A percentile compares a stretch with the other conserved stretches of the same genome.
These are phyloP conservation scores for Octomys mimax DNA, from an alignment of 2,797 vertebrate genomes.

Conservation along the genomic window DNA sequence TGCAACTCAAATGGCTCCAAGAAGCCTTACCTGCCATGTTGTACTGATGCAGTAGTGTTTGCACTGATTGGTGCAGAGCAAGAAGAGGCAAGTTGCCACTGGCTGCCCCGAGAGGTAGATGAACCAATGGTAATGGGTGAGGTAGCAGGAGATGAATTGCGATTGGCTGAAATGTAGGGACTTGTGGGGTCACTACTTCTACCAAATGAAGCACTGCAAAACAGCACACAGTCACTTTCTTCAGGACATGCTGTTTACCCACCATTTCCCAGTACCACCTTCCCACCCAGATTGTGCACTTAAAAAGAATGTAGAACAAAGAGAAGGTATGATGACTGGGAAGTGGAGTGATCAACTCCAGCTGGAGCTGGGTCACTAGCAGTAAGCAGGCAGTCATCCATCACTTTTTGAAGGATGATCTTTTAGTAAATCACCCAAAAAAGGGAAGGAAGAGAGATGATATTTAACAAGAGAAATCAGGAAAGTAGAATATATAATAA, in stretches of 20 bases:
- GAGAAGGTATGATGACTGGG: conserved; percentile 7
- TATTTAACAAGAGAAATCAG: not conserved
- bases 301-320: conserved; percentile 25
- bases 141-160: conserved; percentile 89
- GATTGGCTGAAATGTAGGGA: conserved; percentile 90
- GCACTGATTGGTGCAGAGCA: conserved; percentile 85
- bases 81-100: conserved; percentile 88
- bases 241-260: conserved; percentile 79
- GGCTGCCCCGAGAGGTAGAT: conserved; percentile 87
- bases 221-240: conserved; percentile 88
- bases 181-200: conserved; percentile 90
- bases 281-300: conserved; percentile 63
- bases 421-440: conserved; percentile 44
- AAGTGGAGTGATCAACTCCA: conserved; percentile 33
- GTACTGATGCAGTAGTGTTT: conserved; percentile 83
- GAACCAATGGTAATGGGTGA: conserved; percentile 89
- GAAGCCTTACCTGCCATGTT: conserved; percentile 87
- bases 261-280: conserved; percentile 64
- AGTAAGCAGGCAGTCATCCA: conserved; percentile 60
- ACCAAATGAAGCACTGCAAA: conserved; percentile 91
- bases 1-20: conserved; percentile 54
- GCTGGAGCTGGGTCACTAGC: not conserved
- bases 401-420: conserved; percentile 55
- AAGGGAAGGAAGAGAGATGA: conserved; percentile 15
- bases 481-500: not conserved